Evolutionary conservation across 1,140 invertebrate species (phyloP).

Genomic region (Halictus rubicundus): DNA sequence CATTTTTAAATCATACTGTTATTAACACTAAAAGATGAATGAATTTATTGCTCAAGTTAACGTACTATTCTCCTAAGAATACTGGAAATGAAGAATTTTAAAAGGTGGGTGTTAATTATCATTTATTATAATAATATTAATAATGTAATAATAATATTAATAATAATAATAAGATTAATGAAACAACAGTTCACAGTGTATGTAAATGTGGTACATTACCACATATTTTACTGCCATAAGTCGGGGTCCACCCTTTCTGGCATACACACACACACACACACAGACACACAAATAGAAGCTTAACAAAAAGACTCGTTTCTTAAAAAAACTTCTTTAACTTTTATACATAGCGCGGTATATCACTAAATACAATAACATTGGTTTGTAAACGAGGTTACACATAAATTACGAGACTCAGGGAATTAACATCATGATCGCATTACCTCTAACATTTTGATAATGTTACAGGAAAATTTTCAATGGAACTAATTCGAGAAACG

Average conservation of each 20-base stretch:
- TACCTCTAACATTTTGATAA: slow-evolving; percentile 18
- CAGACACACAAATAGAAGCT: slow-evolving; percentile 4
- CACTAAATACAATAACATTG: slow-evolving; percentile 43
- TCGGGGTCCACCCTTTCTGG: slow-evolving; percentile 27
- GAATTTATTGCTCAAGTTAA: neutral
- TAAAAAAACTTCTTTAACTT: slow-evolving; percentile 41
- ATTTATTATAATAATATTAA: slow-evolving; percentile 57
- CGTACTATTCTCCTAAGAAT: neutral
- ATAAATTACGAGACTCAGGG: slow-evolving; percentile 12
- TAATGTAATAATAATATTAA: slow-evolving; percentile 52
- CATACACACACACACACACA: neutral
- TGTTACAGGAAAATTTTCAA: slow-evolving; percentile 9
- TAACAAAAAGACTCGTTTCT: neutral
- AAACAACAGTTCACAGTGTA: slow-evolving; percentile 46
- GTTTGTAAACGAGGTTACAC: slow-evolving; percentile 32
- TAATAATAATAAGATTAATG: slow-evolving; percentile 53
- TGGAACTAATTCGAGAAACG: neutral
- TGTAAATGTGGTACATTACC: slow-evolving; percentile 21
- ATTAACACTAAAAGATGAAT: neutral
- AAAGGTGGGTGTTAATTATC: slow-evolving; percentile 33
- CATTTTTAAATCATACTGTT: neutral
- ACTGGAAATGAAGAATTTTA: slow-evolving; percentile 12
- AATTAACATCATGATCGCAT: slow-evolving; percentile 29
- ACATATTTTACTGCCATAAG: slow-evolving; percentile 29
- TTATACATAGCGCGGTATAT: slow-evolving; percentile 44